Evolutionary conservation across 2,888 invertebrate genomes (phyloP), one percentile per base, ranked within the genome.

Genomic region (Acrobeloides nanus): DNA sequence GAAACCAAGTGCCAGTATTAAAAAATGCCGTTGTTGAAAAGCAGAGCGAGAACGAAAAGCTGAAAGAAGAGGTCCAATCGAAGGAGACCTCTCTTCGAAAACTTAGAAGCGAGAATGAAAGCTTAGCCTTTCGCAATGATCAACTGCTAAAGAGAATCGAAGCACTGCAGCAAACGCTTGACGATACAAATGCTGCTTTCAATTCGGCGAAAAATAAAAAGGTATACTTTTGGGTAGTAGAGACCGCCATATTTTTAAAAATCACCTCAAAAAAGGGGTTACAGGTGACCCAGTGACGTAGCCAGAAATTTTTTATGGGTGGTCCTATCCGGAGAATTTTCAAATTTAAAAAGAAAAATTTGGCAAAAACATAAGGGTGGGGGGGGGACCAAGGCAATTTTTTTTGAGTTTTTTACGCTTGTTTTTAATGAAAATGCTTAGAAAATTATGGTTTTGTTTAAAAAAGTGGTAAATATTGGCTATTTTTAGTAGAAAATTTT

Each of bases 21-120:
- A 89, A 88, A 76, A 89, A 87, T 74, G 92, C 89, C 17, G 85
- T 92, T 48, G 76, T 89, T 48, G 90, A 90, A 59, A 92, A 92
- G 72, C 88, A 92, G 76, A 81, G 82, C 0, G 86, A 84, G 73
- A 84, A 81, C 55, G 80, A 81, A 21, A 83, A 83, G 57, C 76
- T 89, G 33, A 82, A 84, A 66, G 78, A 78, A 49, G 62, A 43
- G 18, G 3, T 46, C 24, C 24, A 32, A 66, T 84, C 84, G 57
- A 84, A 83, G 66, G 90, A 92, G 71, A 87, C 89, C 65, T 86
- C 33, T 80, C 47, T 59, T 29, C 51, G 45, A 24, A 7, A 44
- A 44, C 26, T 34, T 3, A 17, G 21, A 46, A 3, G 45, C 74
- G 93, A 95, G 78, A 84, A 89, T 68, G 93, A 93, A 74, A 89